A percentile compares a stretch with the other conserved stretches of the same genome.
Conservation (phyloP, 64 coral and sea anemone species). For the Trachythela sp. region DNA sequence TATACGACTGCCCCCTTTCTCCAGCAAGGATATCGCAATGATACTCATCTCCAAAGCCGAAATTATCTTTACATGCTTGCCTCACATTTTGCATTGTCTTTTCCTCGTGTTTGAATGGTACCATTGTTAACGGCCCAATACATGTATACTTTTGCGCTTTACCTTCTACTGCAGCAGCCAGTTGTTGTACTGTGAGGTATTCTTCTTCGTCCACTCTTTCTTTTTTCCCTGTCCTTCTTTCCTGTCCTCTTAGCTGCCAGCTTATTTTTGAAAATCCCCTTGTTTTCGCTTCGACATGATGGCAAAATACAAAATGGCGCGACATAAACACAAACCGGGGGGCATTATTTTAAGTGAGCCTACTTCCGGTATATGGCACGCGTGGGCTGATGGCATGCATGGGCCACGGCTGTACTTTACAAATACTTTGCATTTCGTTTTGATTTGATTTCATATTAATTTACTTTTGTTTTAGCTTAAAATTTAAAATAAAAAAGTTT, state of each 20-base stretch:
- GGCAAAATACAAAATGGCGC: neutral
- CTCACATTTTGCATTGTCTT: neutral
- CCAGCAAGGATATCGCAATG: conserved; percentile 33
- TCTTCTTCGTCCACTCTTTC: neutral
- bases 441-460: no score
- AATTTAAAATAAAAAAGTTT: no score
- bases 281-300: conserved; percentile 31
- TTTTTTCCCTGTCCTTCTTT: no score
- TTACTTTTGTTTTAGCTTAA: no score
- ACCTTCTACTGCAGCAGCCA: conserved; percentile 8
- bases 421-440: no score
- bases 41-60: neutral
- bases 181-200: conserved; percentile 31
- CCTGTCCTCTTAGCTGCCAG: conserved; percentile 19
- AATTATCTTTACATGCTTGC: conserved; percentile 22
- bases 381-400: neutral
- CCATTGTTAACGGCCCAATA: conserved; percentile 30
- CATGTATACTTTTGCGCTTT: conserved; percentile 37
- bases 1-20: conserved; percentile 54
- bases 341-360: neutral
- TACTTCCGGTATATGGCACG: neutral
- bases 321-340: neutral
- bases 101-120: neutral
- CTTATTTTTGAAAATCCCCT: conserved; percentile 26
- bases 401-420: neutral